These are phyloP conservation scores for Cephus spinipes DNA, from an alignment of 2,888 invertebrate species.

Conservation along the genomic window DNA sequence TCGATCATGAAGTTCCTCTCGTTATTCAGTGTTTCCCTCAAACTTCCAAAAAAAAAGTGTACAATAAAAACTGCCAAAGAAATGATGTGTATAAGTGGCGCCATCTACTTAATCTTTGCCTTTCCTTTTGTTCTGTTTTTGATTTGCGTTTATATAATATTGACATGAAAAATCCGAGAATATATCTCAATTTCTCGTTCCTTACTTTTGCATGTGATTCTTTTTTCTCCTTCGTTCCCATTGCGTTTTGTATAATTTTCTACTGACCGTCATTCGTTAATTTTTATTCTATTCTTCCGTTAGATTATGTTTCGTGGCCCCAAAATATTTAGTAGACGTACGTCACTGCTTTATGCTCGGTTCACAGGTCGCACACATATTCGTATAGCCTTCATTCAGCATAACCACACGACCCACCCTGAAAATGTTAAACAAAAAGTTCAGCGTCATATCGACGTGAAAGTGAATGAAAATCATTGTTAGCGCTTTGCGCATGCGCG, in stretches of 20 bases:
- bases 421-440: not conserved
- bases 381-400: no score
- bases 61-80: not conserved
- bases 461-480: no score
- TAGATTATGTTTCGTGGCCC: constrained; percentile 63
- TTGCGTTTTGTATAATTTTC: not conserved
- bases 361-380: not conserved
- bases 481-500: no score
- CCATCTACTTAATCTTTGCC: no score
- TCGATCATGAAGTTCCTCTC: not conserved
- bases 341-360: constrained; percentile 1
- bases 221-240: constrained; percentile 17
- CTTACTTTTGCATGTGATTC: not conserved
- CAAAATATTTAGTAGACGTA: constrained; percentile 56
- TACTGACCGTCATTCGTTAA: constrained; percentile 20
- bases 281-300: constrained; percentile 18
- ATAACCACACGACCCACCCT: not conserved
- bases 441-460: not conserved
- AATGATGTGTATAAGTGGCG: not conserved
- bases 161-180: constrained; percentile 54
- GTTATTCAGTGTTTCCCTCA: not conserved
- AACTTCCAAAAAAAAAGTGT: not conserved
- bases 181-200: constrained; percentile 40
- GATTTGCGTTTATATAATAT: constrained; percentile 35
- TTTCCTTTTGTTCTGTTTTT: constrained; percentile 1